These are phyloP conservation scores for Bryconaethiops microstoma DNA, from an alignment of 2,797 vertebrate genomes.

Conservation along the genomic window DNA sequence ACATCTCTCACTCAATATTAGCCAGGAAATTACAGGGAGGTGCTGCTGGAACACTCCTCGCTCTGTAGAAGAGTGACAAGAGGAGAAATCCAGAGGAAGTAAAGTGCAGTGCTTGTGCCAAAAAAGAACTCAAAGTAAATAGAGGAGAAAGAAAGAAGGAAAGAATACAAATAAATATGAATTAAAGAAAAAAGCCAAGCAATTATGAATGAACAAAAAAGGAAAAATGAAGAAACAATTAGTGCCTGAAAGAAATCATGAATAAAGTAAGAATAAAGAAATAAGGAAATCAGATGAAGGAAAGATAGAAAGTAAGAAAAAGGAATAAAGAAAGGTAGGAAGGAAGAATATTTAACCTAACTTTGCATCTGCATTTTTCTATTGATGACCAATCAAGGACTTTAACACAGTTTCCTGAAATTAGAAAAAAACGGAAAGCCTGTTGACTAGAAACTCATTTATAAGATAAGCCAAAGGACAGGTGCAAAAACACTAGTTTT, in stretches of 20 bases:
- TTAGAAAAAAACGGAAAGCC: background rate
- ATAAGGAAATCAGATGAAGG: too few relatives aligned
- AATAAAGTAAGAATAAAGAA: too few relatives aligned
- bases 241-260: too few relatives aligned
- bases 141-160: background rate
- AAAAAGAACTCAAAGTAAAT: background rate
- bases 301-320: too few relatives aligned
- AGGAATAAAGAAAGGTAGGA: too few relatives aligned
- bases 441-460: background rate
- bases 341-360: too few relatives aligned
- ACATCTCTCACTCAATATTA: conserved; percentile 17
- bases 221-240: too few relatives aligned
- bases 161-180: background rate
- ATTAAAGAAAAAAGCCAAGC: too few relatives aligned
- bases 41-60: background rate
- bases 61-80: background rate
- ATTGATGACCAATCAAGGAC: too few relatives aligned
- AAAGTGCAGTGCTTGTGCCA: background rate
- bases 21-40: conserved; percentile 8
- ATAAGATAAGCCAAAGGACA: background rate
- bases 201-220: too few relatives aligned
- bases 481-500: background rate
- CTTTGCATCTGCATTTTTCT: too few relatives aligned
- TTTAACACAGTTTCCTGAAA: too few relatives aligned
- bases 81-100: background rate